Base-by-base conservation (phyloP, 2,113 vertebrate genomes). In the Gymnarchus niloticus region DNA sequence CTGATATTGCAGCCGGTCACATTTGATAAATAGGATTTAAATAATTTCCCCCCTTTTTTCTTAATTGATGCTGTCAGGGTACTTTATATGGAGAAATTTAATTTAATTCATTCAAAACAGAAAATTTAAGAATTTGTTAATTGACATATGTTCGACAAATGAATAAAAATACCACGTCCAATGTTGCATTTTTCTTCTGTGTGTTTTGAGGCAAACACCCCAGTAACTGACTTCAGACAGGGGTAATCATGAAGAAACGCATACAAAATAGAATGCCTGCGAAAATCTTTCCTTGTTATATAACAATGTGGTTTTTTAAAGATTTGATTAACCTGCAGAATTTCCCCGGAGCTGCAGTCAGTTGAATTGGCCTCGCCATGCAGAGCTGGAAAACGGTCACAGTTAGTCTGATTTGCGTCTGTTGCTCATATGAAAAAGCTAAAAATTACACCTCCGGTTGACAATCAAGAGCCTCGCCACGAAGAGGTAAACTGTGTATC, bases 261-360 rank as follows among this genome's bases (percentile, higher is more conserved):
- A 69, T 17, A 37, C 33, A 69, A 82, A 56, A 14, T 4, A 54
- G 61, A 25, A 23, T n/a, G 51, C 51, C 28, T 19, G 81, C 0
- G 0, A 28, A 3, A 17, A 51, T 81, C 56, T 49, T 56, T 23
- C 28, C 9, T 33, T 54, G 49, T 41, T 82, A 7, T 12, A n/a
- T n/a, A 33, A 77, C 44, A 77, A 77, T 77, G 19, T 77, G 28
- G 73, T 37, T 33, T 69, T 82, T 82, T 82, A 54, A 51, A 82
- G 49, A n/a, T 82, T 37, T 82, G 6, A 56, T 56, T 54, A 54
- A 82, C 25, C 23, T 82, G 51, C 37, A 82, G 3, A 4, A 56
- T 54, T 56, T 28, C 51, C 17, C 3, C 14, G 51, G 49, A 77
- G 17, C 28, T 19, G 14, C 28, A 33, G 25, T 65, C n/a, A 65